Evolutionary conservation across 2,888 invertebrate genomes (phyloP), one percentile per base, ranked within the genome.

Genomic region (Lordiphosa fenestrarum): DNA sequence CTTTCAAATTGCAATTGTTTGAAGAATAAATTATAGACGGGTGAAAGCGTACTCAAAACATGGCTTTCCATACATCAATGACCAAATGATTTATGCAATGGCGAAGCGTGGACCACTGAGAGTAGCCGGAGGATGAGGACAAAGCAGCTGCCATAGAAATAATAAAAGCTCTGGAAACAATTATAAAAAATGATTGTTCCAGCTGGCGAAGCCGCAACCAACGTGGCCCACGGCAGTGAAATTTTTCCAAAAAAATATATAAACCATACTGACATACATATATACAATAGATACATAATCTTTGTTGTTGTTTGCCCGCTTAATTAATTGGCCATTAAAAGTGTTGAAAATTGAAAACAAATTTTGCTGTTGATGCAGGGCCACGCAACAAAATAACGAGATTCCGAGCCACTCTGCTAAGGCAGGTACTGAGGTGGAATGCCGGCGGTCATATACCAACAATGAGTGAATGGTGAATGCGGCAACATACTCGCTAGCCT

Each of bases 311-410:
- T 63, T 66, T 62, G 63, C 42, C 52, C 62, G 50, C 62, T 75
- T 82, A 77, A 82, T 82, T 77, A 77, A 77, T 82, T 77, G 80
- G 47, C 77, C 64, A 80, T 82, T 78, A 82, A 77, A 77, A 75
- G 80, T 82, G 80, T 75, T 82, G 71, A 78, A 82, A 82, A 82
- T 77, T 77, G 73, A 77, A 82, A 75, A 75, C 61, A 73, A 75
- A 58, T 71, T 69, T 74, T 59, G 65, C 55, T 47, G 59, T 64
- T 52, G 53, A 48, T 47, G 56, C 54, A 63, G 51, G 57, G 13
- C 53, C 61, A 37, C 54, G 30, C 46, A 40, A 48, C 38, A 59
- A 58, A 60, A 81, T 67, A 55, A 56, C 61, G 23, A 23, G 23
- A 64, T 40, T 49, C 44, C 53, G 51, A 21, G 49, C n/a, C 49